A percentile compares a stretch with the other conserved stretches of the same genome.
Conservation (phyloP, 2,888 invertebrate species). For the Dasypogon diadema region DNA sequence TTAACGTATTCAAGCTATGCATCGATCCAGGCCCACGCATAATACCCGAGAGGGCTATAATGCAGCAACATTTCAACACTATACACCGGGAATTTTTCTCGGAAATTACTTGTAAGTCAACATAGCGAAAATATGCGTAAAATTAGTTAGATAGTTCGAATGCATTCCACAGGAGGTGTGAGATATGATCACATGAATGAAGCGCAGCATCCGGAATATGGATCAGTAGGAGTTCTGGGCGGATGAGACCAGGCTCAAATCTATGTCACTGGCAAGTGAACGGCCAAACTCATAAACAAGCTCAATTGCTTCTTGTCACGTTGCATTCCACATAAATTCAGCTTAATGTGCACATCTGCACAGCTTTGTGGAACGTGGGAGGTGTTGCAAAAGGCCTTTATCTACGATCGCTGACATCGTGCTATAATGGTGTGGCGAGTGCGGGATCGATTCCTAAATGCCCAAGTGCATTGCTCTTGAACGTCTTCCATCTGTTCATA, state of each 20-base stretch:
- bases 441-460: neutral
- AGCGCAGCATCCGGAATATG: slow-evolving; percentile 21
- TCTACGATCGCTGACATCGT: neutral
- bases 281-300: slow-evolving; percentile 32
- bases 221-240: slow-evolving; percentile 38
- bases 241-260: slow-evolving; percentile 13
- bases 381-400: slow-evolving; percentile 2
- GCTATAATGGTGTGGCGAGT: neutral
- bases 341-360: slow-evolving; percentile 23
- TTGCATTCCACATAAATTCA: slow-evolving; percentile 44
- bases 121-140: neutral
- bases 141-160: neutral
- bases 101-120: neutral
- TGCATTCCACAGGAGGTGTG: neutral
- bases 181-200: neutral
- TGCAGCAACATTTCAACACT: neutral
- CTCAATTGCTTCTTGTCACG: slow-evolving; percentile 44
- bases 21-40: neutral
- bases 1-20: neutral
- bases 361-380: slow-evolving; percentile 21
- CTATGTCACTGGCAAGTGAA: slow-evolving; percentile 40
- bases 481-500: slow-evolving; percentile 45
- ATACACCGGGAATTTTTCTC: neutral
- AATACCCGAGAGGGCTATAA: neutral
- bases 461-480: slow-evolving; percentile 44